phyloP scores from a whole-genome alignment of 2,888 invertebrate species.

The Athalia rosae region DNA sequence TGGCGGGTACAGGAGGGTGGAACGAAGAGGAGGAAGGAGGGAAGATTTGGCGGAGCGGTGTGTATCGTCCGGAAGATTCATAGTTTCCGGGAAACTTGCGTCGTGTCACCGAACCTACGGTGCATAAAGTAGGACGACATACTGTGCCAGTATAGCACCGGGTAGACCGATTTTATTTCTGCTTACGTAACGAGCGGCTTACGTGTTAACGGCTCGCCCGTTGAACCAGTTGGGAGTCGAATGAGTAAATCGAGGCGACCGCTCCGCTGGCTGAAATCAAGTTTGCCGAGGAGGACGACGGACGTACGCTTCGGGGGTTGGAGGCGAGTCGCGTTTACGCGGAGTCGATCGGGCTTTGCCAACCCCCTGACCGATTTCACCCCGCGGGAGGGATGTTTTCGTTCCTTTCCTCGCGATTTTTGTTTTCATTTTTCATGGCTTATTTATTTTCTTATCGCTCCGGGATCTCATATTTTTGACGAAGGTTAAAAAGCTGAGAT shows the following conservation, averaged over 20 bases:
- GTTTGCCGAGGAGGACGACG: neutral
- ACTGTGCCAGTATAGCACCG: constrained; percentile 17
- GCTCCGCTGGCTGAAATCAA: neutral
- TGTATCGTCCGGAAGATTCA: constrained; percentile 4
- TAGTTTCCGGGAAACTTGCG: constrained; percentile 18
- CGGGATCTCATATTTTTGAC: constrained; percentile 16
- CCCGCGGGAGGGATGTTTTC: neutral
- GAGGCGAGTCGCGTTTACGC: constrained; percentile 20
- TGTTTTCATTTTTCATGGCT: neutral
- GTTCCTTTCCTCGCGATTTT: neutral
- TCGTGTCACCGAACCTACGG: constrained; percentile 11
- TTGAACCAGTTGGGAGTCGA: constrained; percentile 11
- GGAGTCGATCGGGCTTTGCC: constrained; percentile 23
- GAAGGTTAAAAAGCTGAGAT: constrained; percentile 28
- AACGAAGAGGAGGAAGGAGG: neutral
- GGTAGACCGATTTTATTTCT: constrained; percentile 26
- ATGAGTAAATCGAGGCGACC: constrained; percentile 33
- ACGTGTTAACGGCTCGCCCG: constrained; percentile 28
- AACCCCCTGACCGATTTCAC: neutral
- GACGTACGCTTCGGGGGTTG: neutral
- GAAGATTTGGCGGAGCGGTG: neutral
- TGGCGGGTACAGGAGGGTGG: too few species aligned
- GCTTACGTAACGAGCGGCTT: constrained; percentile 15
- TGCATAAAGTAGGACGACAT: constrained; percentile 28
- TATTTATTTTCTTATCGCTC: constrained; percentile 16